Evolutionary conservation across 2,797 vertebrate genomes (phyloP).

Genomic region (Orestias chungarensis): DNA sequence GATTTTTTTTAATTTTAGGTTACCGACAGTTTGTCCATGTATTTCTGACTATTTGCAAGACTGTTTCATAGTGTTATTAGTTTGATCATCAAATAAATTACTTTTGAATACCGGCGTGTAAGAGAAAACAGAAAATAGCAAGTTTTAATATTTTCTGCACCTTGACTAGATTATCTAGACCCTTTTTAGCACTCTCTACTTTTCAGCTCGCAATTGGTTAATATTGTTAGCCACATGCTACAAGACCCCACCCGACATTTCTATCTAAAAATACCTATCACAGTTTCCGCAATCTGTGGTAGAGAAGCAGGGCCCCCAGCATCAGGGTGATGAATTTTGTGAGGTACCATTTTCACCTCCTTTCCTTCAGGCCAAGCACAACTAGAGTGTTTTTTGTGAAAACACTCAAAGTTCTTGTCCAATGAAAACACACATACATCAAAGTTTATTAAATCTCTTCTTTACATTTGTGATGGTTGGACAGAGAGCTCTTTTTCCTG

Average conservation of each 20-base stretch:
- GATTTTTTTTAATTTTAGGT: too few species aligned
- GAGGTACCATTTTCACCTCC: not conserved
- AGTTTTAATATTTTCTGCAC: not conserved
- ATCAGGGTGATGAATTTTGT: too few species aligned
- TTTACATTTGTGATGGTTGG: not conserved
- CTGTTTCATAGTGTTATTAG: not conserved
- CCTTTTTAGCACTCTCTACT: too few species aligned
- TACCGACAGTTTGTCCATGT: not conserved
- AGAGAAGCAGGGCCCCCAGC: too few species aligned
- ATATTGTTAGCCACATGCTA: too few species aligned
- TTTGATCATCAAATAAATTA: not conserved
- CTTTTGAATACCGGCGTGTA: not conserved
- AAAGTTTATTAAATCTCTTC: not conserved
- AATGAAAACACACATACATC: not conserved
- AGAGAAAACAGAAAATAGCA: not conserved
- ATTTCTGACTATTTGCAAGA: not conserved
- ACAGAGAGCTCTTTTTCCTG: not conserved
- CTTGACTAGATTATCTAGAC: not conserved
- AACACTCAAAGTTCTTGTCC: too few species aligned
- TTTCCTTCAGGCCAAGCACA: not conserved
- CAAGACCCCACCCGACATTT: too few species aligned
- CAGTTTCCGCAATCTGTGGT: too few species aligned
- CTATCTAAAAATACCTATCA: too few species aligned
- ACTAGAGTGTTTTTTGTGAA: too few species aligned
- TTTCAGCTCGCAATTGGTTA: too few species aligned